Percentiles rank a stretch among this genome's conserved stretches.
These are phyloP conservation scores for Drosophila pruinosa DNA, from an alignment of 1,140 invertebrate species.

Conservation along the genomic window DNA sequence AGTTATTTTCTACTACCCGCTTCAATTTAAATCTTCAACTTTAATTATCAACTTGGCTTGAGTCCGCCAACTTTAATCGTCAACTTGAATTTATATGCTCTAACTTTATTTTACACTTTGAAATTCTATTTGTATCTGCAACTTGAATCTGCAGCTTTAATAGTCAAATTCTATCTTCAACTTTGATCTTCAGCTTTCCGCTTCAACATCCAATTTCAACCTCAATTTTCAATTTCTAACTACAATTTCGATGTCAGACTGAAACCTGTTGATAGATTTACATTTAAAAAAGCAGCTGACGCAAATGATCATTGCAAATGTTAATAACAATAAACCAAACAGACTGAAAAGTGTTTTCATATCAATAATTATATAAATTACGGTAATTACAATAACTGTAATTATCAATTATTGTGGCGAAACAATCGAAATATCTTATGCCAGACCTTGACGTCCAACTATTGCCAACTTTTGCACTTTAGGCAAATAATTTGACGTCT, in stretches of 20 bases:
- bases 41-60: not conserved
- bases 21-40: not conserved
- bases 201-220: not conserved
- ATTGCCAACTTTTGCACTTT: constrained; percentile 39
- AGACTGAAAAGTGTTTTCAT: constrained; percentile 34
- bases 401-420: not conserved
- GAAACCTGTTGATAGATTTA: constrained; percentile 20
- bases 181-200: not conserved
- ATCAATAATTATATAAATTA: constrained; percentile 61
- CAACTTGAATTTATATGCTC: not conserved
- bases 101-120: not conserved
- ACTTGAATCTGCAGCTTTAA: not conserved
- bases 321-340: constrained; percentile 27
- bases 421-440: not conserved
- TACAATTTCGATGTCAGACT: not conserved
- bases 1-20: too few relatives aligned
- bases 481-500: constrained; percentile 27
- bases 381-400: constrained; percentile 23
- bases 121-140: not conserved
- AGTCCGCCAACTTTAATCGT: not conserved
- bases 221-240: not conserved
- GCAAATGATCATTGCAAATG: constrained; percentile 25
- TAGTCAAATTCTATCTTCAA: not conserved
- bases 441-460: constrained; percentile 51
- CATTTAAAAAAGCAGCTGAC: constrained; percentile 20